Evolutionary conservation across 2,888 invertebrate species (phyloP), one percentile per base, ranked within the genome.

Genomic region (Eulithis testata): DNA sequence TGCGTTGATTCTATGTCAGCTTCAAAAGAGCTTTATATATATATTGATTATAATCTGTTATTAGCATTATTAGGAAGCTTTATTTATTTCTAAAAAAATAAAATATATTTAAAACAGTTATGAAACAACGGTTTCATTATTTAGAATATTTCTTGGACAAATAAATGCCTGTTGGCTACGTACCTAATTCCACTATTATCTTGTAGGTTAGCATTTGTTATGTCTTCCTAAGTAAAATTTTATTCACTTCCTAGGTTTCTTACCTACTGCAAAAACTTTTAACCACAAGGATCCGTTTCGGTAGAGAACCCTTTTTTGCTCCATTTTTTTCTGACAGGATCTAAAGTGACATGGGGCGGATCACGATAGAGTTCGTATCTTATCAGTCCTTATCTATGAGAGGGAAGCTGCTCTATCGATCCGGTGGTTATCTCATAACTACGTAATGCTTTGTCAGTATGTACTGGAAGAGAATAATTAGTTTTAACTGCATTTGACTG

Each of bases 341-440:
- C 77, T 78, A 78, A 79, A 80, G 79, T 79, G 79, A 77, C 79
- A 73, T 76, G 80, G 83, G 83, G 83, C 77, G 83, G 67, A 73
- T 78, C 72, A 77, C 84, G 88, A 89, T 90, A 89, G 83, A 82
- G 82, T 89, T 12, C 47, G 7, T 47, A 88, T 89, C 87, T 89
- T 88, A 90, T 90, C 90, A 81, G 74, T 61, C 74, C 77, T 74
- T 89, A 89, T 88, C 89, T 75, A 66, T 66, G 66, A 71, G 75
- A 80, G 80, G 83, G 85, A 86, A 84, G 84, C 81, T 83, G 77
- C 66, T 80, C 76, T 80, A 90, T 90, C 88, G 84, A 91, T 89
- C 74, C 73, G 60, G 70, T 63, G 68, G 75, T 68, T 69, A 68
- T 72, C 68, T 68, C 60, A 49, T 63, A 43, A 52, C 55, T 50